phyloP scores from a whole-genome alignment of 1,140 invertebrate genomes.

The Samia ricini region DNA sequence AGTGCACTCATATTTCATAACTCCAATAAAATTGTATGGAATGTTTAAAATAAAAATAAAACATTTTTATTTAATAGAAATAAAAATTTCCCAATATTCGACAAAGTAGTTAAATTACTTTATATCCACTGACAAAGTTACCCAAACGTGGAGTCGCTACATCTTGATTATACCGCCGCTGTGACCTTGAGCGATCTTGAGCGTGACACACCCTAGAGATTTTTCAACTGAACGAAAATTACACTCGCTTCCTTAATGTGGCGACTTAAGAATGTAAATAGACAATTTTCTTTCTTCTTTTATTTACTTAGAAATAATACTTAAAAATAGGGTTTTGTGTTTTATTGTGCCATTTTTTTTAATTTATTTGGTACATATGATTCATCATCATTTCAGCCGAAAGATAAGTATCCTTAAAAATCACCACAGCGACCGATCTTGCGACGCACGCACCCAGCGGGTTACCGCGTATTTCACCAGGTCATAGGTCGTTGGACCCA shows the following conservation, averaged over 20 bases:
- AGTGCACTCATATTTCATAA: no score
- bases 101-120: conserved; percentile 14
- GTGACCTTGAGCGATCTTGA: conserved; percentile 12
- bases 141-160: conserved; percentile 12
- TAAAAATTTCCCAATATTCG: conserved; percentile 2
- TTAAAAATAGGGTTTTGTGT: no score
- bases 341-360: no score
- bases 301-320: background rate
- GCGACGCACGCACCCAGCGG: no score
- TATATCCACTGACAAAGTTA: conserved; percentile 16
- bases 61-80: background rate
- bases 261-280: background rate
- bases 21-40: no score
- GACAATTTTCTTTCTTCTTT: background rate
- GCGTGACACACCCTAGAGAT: conserved; percentile 16
- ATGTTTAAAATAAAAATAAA: no score
- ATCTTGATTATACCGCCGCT: conserved; percentile 10
- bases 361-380: no score
- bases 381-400: no score
- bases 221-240: conserved; percentile 11
- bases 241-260: background rate
- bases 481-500: no score
- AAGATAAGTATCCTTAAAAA: no score
- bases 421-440: no score
- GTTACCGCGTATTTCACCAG: no score